Conservation (phyloP, 2,797 vertebrate genomes). For the Perodicticus potto region DNA sequence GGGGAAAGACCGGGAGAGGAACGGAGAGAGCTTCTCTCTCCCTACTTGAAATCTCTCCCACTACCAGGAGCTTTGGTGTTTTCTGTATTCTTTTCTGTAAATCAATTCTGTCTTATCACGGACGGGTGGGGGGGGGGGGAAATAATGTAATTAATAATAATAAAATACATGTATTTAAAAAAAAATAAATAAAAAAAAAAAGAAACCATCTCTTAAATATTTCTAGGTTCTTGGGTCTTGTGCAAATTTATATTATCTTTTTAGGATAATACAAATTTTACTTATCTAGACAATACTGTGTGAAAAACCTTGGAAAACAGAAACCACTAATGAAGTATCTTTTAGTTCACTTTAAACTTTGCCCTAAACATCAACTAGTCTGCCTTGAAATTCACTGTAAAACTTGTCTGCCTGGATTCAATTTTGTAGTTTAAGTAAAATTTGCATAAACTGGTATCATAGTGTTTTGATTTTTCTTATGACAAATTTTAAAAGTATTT, state of each 20-base stretch:
- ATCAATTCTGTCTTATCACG: too few relatives aligned
- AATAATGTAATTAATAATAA: too few relatives aligned
- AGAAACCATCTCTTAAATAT: constrained; percentile 25
- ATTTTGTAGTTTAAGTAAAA: not conserved
- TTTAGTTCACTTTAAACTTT: constrained; percentile 36
- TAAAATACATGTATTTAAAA: too few relatives aligned
- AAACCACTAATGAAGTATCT: constrained; percentile 60
- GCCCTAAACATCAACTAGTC: constrained; percentile 17
- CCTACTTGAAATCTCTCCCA: too few relatives aligned
- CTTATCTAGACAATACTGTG: constrained; percentile 36
- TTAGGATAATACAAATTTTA: constrained; percentile 63
- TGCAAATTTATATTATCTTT: not conserved
- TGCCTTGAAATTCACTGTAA: not conserved
- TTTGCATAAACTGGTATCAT: not conserved
- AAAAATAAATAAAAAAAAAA: too few relatives aligned
- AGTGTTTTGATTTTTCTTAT: constrained; percentile 45
- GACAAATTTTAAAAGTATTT: constrained; percentile 33
- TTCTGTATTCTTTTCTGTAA: too few relatives aligned
- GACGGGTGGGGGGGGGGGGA: too few relatives aligned
- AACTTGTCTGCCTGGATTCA: not conserved
- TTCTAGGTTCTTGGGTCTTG: not conserved
- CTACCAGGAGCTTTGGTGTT: too few relatives aligned
- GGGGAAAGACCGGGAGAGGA: too few relatives aligned
- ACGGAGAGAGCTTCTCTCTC: too few relatives aligned
- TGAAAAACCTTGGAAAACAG: constrained; percentile 30